Base-by-base conservation (phyloP, 2,797 vertebrate genomes). In the Staurois parvus region DNA sequence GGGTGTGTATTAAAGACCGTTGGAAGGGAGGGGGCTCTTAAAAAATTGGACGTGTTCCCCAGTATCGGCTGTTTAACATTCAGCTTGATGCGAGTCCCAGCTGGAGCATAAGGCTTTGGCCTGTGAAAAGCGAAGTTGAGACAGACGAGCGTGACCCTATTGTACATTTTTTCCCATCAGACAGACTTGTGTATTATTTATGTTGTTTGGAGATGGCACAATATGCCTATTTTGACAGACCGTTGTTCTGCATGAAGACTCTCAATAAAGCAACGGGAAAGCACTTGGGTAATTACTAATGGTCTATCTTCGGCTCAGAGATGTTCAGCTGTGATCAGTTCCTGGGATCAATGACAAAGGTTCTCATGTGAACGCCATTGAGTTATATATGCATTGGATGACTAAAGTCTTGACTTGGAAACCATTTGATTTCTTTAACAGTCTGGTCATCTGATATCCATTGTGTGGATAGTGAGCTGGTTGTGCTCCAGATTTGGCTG, bases 21-120 rank as follows among this genome's bases (percentile, higher is more conserved):
- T 75, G 30, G 70, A 29, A 21, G 29, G 64, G 77, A 72, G 72
- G 72, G 68, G 21, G 48, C 30, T 59, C n/a, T 13, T 74, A 21
- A 66, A 40, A 29, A 74, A 32, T 68, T 81, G 78, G 84, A 85
- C 59, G 32, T 17, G 10, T 29, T 86, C 79, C 48, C 56, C 45
- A 28, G 40, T 68, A 69, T 80, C 40, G 73, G 28, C 34, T 74
- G 12, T 24, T 48, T 11, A 84, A 67, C 83, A 79, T 40, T 67
- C 68, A 79, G 76, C 56, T 84, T 42, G 21, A 64, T 85, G 83
- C 72, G 67, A 52, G 15, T 67, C 52, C 76, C 76, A 79, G 69
- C 67, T 85, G 83, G 76, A 79, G 28, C 24, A 59, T 30, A 42
- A 52, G 74, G 62, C 32, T 26, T 45, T 67, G 81, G 52, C 76